Percentiles rank a stretch among this genome's conserved stretches.
Conservation (phyloP, 1,140 invertebrate genomes). For the Pseudomyrmex pallidus region DNA sequence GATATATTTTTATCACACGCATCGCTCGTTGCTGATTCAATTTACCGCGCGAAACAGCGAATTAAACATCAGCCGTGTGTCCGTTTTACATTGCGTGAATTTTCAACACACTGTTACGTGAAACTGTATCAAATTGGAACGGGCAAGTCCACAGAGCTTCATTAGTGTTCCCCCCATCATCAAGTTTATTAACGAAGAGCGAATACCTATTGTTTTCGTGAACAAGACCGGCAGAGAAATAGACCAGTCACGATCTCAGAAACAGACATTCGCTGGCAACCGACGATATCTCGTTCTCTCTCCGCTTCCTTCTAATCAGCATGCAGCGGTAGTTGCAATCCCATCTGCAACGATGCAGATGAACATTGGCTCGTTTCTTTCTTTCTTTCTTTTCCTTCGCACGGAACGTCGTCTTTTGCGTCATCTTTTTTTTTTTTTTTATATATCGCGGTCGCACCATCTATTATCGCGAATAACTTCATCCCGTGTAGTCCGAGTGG, state of each 20-base stretch:
- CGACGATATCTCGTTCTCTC: background rate
- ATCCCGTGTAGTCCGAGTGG: constrained; percentile 1
- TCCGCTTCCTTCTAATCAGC: constrained; percentile 4
- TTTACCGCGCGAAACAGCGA: constrained; percentile 10
- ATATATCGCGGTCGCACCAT: constrained; percentile 20
- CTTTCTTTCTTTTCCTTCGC: constrained; percentile 7
- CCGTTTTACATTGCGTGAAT: constrained; percentile 10
- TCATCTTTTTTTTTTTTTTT: constrained; percentile 32
- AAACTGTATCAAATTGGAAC: background rate
- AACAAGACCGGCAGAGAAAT: constrained; percentile 2
- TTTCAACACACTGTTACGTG: background rate
- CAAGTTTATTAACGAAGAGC: constrained; percentile 10
- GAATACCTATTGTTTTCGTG: constrained; percentile 34
- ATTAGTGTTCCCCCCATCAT: background rate
- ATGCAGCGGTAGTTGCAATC: constrained; percentile 28
- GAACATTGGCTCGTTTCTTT: constrained; percentile 44
- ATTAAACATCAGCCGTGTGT: constrained; percentile 44
- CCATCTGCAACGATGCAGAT: constrained; percentile 35
- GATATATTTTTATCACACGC: constrained; percentile 3
- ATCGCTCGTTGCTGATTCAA: constrained; percentile 15
- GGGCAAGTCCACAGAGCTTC: background rate
- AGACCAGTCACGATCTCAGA: constrained; percentile 28
- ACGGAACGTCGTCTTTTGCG: background rate
- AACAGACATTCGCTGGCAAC: constrained; percentile 40
- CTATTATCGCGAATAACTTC: constrained; percentile 28